phyloP scores from a whole-genome alignment of 2,888 invertebrate genomes.

The Acrobasis consociella region DNA sequence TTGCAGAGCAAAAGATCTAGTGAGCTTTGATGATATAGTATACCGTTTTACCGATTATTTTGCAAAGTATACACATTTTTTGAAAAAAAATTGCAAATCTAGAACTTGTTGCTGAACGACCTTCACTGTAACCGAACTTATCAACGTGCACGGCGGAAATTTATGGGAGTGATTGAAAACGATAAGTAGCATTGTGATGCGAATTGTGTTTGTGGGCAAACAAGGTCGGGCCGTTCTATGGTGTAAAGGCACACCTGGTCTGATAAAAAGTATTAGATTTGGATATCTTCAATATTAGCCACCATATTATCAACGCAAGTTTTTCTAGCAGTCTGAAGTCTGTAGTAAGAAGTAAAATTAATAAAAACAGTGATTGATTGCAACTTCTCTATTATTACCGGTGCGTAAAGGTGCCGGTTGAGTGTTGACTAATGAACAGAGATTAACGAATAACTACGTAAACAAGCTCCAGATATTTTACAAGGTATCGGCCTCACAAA shows the following conservation, averaged over 20 bases:
- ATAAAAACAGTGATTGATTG: too few relatives aligned
- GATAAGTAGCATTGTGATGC: slow-evolving; percentile 6
- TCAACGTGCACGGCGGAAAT: slow-evolving; percentile 2
- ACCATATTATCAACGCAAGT: too few relatives aligned
- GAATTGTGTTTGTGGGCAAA: background rate
- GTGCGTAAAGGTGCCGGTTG: background rate
- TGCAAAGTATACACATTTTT: too few relatives aligned
- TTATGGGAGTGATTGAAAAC: slow-evolving; percentile 6
- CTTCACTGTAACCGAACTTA: background rate
- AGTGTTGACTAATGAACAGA: background rate
- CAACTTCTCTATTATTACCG: too few relatives aligned
- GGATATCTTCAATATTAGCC: background rate
- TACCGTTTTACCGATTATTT: too few relatives aligned
- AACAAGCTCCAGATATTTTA: slow-evolving; percentile 1
- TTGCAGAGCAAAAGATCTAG: too few relatives aligned
- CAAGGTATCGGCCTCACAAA: background rate
- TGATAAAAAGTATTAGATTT: background rate
- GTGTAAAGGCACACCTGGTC: background rate
- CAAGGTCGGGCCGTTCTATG: background rate
- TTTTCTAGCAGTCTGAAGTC: too few relatives aligned
- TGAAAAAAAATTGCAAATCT: too few relatives aligned
- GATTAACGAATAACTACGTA: background rate
- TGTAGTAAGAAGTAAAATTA: too few relatives aligned
- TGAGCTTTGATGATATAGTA: too few relatives aligned
- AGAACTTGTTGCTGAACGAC: background rate